Conservation (phyloP, 2,113 vertebrate species). For the Odobenus rosmarus region DNA sequence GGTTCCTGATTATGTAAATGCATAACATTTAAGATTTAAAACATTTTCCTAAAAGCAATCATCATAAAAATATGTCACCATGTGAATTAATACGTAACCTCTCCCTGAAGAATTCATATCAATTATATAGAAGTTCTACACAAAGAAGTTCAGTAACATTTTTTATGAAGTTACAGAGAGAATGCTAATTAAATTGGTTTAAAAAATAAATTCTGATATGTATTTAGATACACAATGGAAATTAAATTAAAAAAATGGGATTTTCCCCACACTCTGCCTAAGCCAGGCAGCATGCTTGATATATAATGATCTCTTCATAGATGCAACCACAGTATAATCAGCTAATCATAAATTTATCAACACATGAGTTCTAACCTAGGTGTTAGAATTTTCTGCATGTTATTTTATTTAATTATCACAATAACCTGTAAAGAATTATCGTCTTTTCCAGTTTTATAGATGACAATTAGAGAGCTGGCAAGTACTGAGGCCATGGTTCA, state of each 20-base stretch:
- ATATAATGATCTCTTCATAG: not conserved
- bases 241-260: not conserved
- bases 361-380: not conserved
- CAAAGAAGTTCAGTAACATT: not conserved
- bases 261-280: not conserved
- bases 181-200: not conserved
- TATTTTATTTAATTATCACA: constrained; percentile 10
- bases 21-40: not conserved
- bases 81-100: not conserved
- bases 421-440: not conserved
- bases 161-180: not conserved
- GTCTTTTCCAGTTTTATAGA: not conserved
- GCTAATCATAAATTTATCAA: not conserved
- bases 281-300: not conserved
- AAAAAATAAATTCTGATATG: not conserved
- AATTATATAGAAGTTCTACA: not conserved
- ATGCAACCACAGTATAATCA: not conserved
- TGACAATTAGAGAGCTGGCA: not conserved
- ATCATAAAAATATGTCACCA: not conserved
- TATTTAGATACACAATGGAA: not conserved
- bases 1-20: not conserved
- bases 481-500: not conserved
- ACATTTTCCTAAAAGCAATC: not conserved
- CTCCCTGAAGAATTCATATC: not conserved
- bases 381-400: not conserved